Evolutionary conservation across 2,888 invertebrate genomes (phyloP).

Genomic region (Ceriagrion tenellum): DNA sequence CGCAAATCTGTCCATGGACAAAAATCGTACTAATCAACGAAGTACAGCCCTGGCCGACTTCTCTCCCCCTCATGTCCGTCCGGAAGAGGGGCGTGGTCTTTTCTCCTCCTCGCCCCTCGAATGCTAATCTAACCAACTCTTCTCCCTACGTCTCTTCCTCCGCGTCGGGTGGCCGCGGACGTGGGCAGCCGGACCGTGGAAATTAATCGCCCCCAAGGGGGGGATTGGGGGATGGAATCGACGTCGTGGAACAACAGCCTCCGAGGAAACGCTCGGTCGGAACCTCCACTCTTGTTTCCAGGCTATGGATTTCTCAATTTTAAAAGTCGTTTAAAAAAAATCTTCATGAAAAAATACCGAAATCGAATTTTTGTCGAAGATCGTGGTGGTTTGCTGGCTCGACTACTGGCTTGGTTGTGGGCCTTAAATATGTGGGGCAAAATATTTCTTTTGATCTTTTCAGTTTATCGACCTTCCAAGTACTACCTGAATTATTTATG

Average conservation of each 20-base stretch:
- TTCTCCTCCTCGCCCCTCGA: background rate
- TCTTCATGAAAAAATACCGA: background rate
- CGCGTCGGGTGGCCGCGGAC: background rate
- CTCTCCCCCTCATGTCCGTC: background rate
- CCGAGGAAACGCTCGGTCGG: background rate
- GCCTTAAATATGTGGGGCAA: too few relatives aligned
- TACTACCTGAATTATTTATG: too few relatives aligned
- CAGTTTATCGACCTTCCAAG: too few relatives aligned
- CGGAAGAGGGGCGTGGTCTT: background rate
- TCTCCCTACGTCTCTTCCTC: background rate
- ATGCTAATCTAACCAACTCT: background rate
- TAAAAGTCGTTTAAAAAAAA: background rate
- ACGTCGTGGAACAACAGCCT: background rate
- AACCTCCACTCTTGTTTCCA: background rate
- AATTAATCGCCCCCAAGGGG: background rate
- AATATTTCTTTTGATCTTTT: too few relatives aligned
- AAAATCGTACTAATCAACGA: too few relatives aligned
- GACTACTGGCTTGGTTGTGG: too few relatives aligned
- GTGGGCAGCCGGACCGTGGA: background rate
- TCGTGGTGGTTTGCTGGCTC: background rate
- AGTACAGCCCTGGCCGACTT: too few relatives aligned
- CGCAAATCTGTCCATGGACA: too few relatives aligned
- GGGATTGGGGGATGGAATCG: background rate
- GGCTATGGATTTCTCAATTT: background rate
- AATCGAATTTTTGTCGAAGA: background rate